Percentiles rank a stretch among this genome's conserved stretches.
These are phyloP conservation scores for Chondrosia reniformis DNA, from an alignment of 37 sponge, comb jelly and placozoan species.

Conservation along the genomic window DNA sequence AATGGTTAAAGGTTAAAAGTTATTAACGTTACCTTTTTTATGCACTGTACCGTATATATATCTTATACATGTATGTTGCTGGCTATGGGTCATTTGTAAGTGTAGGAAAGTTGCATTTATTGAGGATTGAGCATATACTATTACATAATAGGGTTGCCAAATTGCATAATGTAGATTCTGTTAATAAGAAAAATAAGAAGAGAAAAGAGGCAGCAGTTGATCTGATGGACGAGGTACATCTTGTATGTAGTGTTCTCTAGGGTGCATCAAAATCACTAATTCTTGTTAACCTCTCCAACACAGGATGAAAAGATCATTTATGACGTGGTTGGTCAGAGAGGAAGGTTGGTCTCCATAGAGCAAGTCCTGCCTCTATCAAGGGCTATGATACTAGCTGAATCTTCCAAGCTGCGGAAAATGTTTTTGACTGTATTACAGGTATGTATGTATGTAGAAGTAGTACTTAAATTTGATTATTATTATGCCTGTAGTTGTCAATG, in stretches of 20 bases:
- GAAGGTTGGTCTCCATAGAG: constrained; percentile 44
- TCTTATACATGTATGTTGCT: too few relatives aligned
- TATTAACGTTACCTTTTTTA: too few relatives aligned
- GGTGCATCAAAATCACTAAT: too few relatives aligned
- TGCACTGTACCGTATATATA: too few relatives aligned
- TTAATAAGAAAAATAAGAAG: neutral
- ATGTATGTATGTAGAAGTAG: neutral
- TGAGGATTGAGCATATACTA: too few relatives aligned
- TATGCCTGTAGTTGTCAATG: neutral
- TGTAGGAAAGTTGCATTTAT: too few relatives aligned
- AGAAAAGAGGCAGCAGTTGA: constrained; percentile 26
- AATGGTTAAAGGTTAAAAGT: too few relatives aligned
- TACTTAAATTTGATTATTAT: neutral
- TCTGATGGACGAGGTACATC: neutral
- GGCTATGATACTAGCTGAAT: constrained; percentile 85
- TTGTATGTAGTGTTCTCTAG: too few relatives aligned
- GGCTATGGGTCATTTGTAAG: too few relatives aligned
- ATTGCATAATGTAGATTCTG: too few relatives aligned
- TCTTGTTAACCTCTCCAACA: too few relatives aligned
- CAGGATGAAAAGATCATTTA: constrained; percentile 79
- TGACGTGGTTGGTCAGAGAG: constrained; percentile 63
- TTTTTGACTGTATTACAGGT: constrained; percentile 74
- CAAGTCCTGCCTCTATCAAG: constrained; percentile 69
- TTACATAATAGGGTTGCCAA: too few relatives aligned
- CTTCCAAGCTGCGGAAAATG: constrained; percentile 57